Conservation (phyloP, 2,113 vertebrate genomes). For the Dasyprocta punctata region DNA sequence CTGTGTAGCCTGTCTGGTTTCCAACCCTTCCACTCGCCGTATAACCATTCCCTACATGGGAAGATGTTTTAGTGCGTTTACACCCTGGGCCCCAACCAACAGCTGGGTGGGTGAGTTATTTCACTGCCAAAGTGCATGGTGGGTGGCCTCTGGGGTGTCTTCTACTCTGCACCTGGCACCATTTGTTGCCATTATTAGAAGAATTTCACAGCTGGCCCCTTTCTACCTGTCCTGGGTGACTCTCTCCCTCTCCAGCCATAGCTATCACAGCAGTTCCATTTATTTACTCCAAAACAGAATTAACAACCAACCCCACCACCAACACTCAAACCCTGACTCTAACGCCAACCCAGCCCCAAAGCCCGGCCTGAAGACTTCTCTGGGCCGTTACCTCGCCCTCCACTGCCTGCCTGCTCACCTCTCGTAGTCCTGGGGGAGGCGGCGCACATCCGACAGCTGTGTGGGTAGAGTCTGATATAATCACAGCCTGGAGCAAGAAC, state of each 20-base stretch:
- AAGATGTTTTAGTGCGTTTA: neutral
- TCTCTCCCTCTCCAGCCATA: neutral
- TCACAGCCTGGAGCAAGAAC: neutral
- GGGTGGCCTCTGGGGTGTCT: neutral
- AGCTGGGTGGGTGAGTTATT: neutral
- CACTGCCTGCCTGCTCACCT: neutral
- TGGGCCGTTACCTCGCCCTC: neutral
- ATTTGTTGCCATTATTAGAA: neutral
- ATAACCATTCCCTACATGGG: neutral
- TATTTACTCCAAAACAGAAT: neutral
- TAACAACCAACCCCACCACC: neutral
- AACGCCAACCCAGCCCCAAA: neutral
- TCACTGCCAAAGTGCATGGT: neutral
- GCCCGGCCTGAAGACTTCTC: neutral
- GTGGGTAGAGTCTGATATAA: neutral
- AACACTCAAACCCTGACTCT: neutral
- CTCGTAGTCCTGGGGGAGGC: neutral
- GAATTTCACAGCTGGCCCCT: neutral
- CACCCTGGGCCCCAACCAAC: neutral
- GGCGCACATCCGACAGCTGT: neutral
- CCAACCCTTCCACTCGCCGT: neutral
- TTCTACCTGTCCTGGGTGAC: neutral
- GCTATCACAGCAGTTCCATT: neutral
- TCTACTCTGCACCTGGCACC: neutral
- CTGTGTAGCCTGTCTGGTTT: neutral